phyloP scores from a whole-genome alignment of 2,888 invertebrate genomes.

The Eueremaeus valkanovi region DNA sequence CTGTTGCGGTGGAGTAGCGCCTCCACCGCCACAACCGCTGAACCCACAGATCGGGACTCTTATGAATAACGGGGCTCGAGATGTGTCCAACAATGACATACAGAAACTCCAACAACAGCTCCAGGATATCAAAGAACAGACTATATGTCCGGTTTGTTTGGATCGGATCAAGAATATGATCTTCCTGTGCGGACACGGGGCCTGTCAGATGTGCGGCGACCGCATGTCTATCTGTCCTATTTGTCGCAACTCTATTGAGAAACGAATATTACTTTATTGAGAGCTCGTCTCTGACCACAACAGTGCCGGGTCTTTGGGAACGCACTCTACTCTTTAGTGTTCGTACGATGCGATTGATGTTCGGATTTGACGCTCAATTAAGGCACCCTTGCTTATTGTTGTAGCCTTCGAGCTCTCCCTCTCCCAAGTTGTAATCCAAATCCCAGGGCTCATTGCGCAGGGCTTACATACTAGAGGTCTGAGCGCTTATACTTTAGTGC shows the following conservation, averaged over 20 bases:
- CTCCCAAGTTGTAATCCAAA: no score
- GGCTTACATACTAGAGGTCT: no score
- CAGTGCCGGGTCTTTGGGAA: no score
- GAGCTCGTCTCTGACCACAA: neutral
- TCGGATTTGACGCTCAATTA: no score
- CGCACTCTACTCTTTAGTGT: no score
- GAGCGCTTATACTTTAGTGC: no score
- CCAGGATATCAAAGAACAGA: slow-evolving; percentile 97
- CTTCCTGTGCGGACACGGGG: slow-evolving; percentile 94
- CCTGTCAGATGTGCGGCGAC: slow-evolving; percentile 98
- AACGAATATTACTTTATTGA: slow-evolving; percentile 83
- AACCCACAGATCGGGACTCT: slow-evolving; percentile 41
- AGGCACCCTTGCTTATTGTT: no score
- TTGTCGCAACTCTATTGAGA: slow-evolving; percentile 93
- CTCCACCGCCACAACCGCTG: slow-evolving; percentile 19
- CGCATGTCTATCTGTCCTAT: slow-evolving; percentile 96
- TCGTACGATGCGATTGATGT: no score
- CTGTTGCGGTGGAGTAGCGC: slow-evolving; percentile 58
- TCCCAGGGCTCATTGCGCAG: no score
- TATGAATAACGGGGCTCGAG: slow-evolving; percentile 64
- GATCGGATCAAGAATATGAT: slow-evolving; percentile 96
- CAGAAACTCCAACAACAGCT: slow-evolving; percentile 88
- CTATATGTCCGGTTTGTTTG: slow-evolving; percentile 96
- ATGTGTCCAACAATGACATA: slow-evolving; percentile 69
- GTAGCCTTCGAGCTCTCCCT: no score